Evolutionary conservation across 2,113 vertebrate genomes (phyloP).

Genomic region (Sinosuthora webbiana): DNA sequence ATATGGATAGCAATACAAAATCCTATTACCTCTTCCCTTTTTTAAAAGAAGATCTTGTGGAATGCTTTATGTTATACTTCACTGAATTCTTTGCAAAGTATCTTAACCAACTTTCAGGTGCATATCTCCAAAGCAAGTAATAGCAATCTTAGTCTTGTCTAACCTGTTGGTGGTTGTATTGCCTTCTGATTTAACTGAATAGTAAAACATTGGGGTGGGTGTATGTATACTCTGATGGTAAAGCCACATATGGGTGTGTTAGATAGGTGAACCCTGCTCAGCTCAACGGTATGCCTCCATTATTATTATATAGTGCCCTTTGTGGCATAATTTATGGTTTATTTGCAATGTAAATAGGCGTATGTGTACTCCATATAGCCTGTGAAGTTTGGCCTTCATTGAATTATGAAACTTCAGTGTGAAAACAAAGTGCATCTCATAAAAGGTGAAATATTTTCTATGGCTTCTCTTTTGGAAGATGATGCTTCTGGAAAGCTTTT

Average conservation of each 20-base stretch:
- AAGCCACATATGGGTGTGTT: neutral
- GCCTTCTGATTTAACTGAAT: neutral
- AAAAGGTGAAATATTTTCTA: neutral
- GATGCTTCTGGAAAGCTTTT: neutral
- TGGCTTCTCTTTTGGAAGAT: neutral
- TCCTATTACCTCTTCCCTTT: neutral
- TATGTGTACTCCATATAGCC: neutral
- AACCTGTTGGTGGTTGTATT: neutral
- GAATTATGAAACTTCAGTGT: neutral
- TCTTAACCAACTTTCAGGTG: neutral
- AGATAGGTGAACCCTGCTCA: neutral
- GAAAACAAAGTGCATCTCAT: neutral
- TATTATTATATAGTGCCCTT: neutral
- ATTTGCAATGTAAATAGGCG: neutral
- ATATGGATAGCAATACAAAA: neutral
- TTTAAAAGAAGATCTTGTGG: neutral
- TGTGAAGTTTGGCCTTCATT: neutral
- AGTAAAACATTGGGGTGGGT: neutral
- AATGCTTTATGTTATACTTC: neutral
- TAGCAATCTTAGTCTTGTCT: neutral
- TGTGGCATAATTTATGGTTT: neutral
- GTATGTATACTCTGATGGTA: neutral
- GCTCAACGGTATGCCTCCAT: rapidly evolving
- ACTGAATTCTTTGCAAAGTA: neutral
- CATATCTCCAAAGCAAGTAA: neutral